Base-by-base conservation (phyloP, 2,797 vertebrate species). In the Lepus oiostolus region DNA sequence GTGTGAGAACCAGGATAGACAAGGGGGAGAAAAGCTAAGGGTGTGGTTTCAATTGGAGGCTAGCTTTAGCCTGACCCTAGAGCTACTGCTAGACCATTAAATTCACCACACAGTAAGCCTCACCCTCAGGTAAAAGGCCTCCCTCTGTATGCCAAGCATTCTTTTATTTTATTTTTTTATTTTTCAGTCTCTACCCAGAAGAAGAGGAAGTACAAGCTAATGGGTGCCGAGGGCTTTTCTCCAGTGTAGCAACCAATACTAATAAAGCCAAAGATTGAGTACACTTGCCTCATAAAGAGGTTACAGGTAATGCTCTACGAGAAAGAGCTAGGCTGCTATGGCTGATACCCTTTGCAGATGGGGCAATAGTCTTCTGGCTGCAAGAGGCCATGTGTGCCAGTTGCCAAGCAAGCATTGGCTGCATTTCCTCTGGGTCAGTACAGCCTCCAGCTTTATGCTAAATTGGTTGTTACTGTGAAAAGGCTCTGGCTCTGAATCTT, bases 391-490 rank as follows among this genome's bases (percentile, higher is more conserved):
- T 76, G 22, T 35, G 54, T 0, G 42, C 7, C 28, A n/a, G 16
- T 50, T 83, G 74, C 90, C 76, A 92, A 84, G 28, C 82, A 11
- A 92, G 26, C 10, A 22, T 42, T 91, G 70, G 52, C 85, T 92
- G 5, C 58, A n/a, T 82, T 90, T 94, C 62, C 58, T 93, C 42
- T 63, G 30, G 65, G 63, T 91, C 77, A 94, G 83, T 63, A 84
- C 28, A 71, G 71, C 42, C 35, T 95, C 52, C 68, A 76, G 65
- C 26, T 85, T 93, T 83, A 80, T 90, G 62, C 21, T 90, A 76
- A 93, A 72, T 50, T 90, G 26, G 24, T 35, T 91, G 22, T 54
- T 95, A 71, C 35, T 79, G 28, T 67, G 70, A 93, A 95, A 90
- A 13, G 42, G 12, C 12, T 91, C 67, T 96, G 90, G 21, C 60